Evolutionary conservation across 2,888 invertebrate species (phyloP).

Genomic region (Oithona nana): DNA sequence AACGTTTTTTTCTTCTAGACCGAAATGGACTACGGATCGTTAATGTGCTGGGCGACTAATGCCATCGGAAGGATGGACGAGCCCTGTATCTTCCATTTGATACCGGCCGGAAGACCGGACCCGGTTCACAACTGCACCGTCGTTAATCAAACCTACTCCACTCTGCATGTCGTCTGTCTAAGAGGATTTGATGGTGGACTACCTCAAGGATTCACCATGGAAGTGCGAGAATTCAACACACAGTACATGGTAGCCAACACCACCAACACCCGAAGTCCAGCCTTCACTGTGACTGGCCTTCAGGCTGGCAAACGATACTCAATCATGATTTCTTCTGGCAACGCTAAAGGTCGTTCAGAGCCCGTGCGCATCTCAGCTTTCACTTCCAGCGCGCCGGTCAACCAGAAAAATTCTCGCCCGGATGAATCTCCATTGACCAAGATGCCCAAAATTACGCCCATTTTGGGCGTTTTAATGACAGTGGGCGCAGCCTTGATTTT

Average conservation of each 20-base stretch:
- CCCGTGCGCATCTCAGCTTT: conserved; percentile 20
- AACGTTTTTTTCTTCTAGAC: conserved; percentile 1
- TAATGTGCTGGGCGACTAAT: conserved; percentile 17
- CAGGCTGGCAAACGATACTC: conserved; percentile 20
- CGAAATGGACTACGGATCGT: conserved; percentile 16
- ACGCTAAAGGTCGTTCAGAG: conserved; percentile 20
- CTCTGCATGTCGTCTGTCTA: conserved; percentile 4
- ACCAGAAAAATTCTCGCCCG: not conserved
- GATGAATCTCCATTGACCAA: not conserved
- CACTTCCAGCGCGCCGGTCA: conserved; percentile 18
- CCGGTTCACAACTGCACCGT: conserved; percentile 14
- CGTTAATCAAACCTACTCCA: conserved; percentile 9
- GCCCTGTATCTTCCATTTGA: conserved; percentile 17
- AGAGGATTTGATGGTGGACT: conserved; percentile 15
- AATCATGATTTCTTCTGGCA: conserved; percentile 19
- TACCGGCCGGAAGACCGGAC: conserved; percentile 15
- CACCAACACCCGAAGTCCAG: conserved; percentile 12
- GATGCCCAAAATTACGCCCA: not conserved
- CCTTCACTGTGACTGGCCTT: conserved; percentile 20
- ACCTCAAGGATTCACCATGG: conserved; percentile 10
- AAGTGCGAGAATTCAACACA: conserved; percentile 2
- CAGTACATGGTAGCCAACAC: not conserved
- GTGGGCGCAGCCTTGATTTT: conserved; percentile 6
- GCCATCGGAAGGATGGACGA: conserved; percentile 10
- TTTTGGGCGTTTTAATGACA: not conserved